A percentile compares a stretch with the other conserved stretches of the same genome.
phyloP scores from a whole-genome alignment of 2,797 vertebrate species.

The Prionace glauca region DNA sequence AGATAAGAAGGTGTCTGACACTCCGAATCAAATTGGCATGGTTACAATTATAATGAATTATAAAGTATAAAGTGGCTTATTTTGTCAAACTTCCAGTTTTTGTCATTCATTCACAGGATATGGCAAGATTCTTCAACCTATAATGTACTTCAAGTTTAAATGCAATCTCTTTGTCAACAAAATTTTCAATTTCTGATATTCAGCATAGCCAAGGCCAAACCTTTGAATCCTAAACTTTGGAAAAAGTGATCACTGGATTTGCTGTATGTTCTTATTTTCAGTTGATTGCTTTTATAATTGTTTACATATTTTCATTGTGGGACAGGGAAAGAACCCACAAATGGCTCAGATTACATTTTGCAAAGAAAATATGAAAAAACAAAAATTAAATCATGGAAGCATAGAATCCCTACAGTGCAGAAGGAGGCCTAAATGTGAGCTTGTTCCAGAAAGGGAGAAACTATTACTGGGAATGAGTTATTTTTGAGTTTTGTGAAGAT shows the following conservation, averaged over 20 bases:
- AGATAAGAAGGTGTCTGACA: neutral
- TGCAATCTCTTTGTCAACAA: neutral
- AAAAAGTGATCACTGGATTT: neutral
- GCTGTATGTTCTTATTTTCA: constrained; percentile 21
- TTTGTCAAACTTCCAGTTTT: neutral
- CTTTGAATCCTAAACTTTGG: neutral
- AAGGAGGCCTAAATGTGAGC: neutral
- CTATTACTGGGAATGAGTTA: neutral
- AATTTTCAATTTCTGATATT: neutral
- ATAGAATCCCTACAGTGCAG: too few relatives aligned
- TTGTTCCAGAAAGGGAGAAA: neutral
- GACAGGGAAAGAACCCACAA: neutral
- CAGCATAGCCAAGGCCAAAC: neutral
- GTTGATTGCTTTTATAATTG: constrained; percentile 19
- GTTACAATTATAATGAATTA: neutral
- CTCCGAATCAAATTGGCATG: neutral
- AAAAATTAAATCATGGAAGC: neutral
- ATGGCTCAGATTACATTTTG: neutral
- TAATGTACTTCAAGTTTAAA: neutral
- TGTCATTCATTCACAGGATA: neutral
- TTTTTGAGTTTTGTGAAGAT: neutral
- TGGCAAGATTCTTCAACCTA: neutral
- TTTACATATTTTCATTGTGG: neutral
- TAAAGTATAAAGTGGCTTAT: neutral
- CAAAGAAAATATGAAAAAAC: neutral